Conservation (phyloP, 2,113 vertebrate genomes). For the Turnix velox region DNA sequence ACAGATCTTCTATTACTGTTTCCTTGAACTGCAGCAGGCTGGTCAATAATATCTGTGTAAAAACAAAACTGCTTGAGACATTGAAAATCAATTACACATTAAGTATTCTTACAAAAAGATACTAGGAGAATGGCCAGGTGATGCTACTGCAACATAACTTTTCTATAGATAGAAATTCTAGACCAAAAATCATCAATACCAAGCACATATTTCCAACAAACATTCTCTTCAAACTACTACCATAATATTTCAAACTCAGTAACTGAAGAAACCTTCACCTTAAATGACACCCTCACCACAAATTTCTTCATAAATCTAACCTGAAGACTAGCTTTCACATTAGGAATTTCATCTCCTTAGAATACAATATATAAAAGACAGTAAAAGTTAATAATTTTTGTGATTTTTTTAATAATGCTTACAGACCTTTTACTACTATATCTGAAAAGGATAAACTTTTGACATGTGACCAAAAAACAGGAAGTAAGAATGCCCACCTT, state of each 20-base stretch:
- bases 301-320: background rate
- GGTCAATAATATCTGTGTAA: conserved; percentile 79
- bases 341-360: background rate
- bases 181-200: background rate
- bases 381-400: background rate
- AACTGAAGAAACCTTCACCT: background rate
- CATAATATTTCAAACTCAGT: background rate
- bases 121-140: background rate
- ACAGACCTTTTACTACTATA: background rate
- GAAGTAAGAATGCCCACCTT: conserved; percentile 75
- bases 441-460: background rate
- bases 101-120: background rate
- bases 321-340: background rate
- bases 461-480: background rate
- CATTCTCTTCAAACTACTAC: background rate
- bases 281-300: background rate
- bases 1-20: conserved; percentile 95
- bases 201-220: background rate
- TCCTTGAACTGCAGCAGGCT: conserved; percentile 82
- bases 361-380: background rate
- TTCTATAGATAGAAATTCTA: background rate
- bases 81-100: background rate
- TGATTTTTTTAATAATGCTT: background rate
- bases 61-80: background rate
- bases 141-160: background rate